Conservation (phyloP, 2,888 invertebrate genomes). For the Lepidochrysops patricia region DNA sequence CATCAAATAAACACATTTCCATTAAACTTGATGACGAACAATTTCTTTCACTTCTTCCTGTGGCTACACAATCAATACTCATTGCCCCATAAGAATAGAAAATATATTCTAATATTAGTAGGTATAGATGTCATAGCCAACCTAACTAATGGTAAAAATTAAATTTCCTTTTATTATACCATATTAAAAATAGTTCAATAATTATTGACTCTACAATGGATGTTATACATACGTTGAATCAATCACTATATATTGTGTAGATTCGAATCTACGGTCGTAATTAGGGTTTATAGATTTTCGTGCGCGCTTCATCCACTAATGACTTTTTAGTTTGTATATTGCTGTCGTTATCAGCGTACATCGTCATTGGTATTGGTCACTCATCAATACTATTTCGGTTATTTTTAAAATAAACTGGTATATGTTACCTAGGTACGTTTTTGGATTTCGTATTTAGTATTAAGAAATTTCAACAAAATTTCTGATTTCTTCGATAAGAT, state of each 20-base stretch:
- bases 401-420: neutral
- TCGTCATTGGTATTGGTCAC: neutral
- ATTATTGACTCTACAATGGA: too few species aligned
- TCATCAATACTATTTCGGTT: neutral
- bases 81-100: neutral
- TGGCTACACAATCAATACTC: neutral
- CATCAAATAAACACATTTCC: neutral
- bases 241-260: neutral
- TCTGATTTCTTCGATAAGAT: too few species aligned
- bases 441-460: too few species aligned
- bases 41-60: neutral
- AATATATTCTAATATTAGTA: too few species aligned
- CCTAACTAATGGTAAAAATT: too few species aligned
- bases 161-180: too few species aligned
- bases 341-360: neutral
- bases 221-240: neutral
- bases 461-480: too few species aligned
- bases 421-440: too few species aligned
- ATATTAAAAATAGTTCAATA: too few species aligned
- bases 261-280: neutral
- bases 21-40: neutral
- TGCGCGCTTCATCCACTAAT: neutral
- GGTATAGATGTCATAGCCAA: too few species aligned
- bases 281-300: neutral
- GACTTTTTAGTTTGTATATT: neutral